phyloP scores from a whole-genome alignment of 2,888 invertebrate genomes.

The Nomada fucata region DNA sequence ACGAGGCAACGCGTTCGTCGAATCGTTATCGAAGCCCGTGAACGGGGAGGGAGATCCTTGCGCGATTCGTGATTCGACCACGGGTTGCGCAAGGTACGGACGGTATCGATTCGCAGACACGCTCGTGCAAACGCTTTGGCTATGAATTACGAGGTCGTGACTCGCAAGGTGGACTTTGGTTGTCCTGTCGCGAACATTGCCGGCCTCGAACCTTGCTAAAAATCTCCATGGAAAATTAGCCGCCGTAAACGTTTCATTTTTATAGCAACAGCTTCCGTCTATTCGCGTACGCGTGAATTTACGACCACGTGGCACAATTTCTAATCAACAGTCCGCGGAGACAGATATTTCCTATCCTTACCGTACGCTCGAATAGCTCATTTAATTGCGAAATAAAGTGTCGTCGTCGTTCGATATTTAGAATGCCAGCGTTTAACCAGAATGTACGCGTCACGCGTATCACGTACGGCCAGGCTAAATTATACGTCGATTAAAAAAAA shows the following conservation, averaged over 20 bases:
- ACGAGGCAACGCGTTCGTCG: background rate
- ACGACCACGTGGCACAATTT: too few relatives aligned
- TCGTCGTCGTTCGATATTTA: too few relatives aligned
- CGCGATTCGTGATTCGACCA: conserved; percentile 21
- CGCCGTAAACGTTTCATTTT: too few relatives aligned
- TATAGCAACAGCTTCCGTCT: too few relatives aligned
- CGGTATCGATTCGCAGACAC: conserved; percentile 65
- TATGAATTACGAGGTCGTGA: conserved; percentile 64
- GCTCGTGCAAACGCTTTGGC: conserved; percentile 61
- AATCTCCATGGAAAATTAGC: background rate
- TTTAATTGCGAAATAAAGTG: too few relatives aligned
- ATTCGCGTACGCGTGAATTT: too few relatives aligned
- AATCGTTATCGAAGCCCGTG: background rate
- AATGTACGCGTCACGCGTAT: too few relatives aligned
- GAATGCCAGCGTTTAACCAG: too few relatives aligned
- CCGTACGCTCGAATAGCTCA: too few relatives aligned
- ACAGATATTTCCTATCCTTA: too few relatives aligned
- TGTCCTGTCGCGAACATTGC: conserved; percentile 32
- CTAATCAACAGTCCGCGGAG: too few relatives aligned
- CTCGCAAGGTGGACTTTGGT: conserved; percentile 49
- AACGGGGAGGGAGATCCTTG: conserved; percentile 10
- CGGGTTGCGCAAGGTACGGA: conserved; percentile 37
- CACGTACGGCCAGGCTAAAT: background rate
- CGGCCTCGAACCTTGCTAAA: conserved; percentile 29
- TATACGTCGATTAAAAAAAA: background rate